Evolutionary conservation across 2,113 vertebrate species (phyloP), one percentile per base, ranked within the genome.

Genomic region (Myotis yumanensis): DNA sequence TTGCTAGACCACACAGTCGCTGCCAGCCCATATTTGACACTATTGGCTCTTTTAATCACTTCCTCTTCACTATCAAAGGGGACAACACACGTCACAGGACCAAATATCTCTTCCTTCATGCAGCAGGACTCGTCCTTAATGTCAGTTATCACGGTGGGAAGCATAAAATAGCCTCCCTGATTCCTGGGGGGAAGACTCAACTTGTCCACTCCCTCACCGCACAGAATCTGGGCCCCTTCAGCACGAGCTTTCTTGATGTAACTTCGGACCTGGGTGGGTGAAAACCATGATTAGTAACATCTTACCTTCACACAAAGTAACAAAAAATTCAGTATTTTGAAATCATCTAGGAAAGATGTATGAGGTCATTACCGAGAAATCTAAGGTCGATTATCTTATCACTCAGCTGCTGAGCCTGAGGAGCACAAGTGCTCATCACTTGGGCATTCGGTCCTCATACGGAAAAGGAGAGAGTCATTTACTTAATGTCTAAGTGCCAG

Each of bases 91-190:
- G 99, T 98, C 97, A 99, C 99, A 0, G 99, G 99, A 30, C 99
- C 99, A 85, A 99, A 99, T 96, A 99, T 99, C 98, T 99, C 99
- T 96, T 99, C 99, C 98, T 99, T 99, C 99, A 99, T 99, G 97
- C 99, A 98, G 23, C 98, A 97, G 48, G 99, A 99, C 48, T 98
- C 97, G 86, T 99, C 99, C 8, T 98, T 97, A 15, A 99, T 73
- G 81, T 98, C 99, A 0, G 98, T 96, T 97, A 99, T 99, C 90
- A 99, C 97, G 0, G 99, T 99, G 32, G 99, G 98, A 32, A 98
- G 98, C 99, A 99, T 99, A 96, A 99, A 99, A 97, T 99, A 99
- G 90, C 99, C 99, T 3, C 95, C 97, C 57, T 97, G 91, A 90
- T 99, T 99, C 93, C 37, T 83, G 48, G 96, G 1, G 0, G 99